A percentile compares a stretch with the other conserved stretches of the same genome.
Evolutionary conservation across 2,888 invertebrate species (phyloP).

Genomic region (Trichogramma dendrolimi): DNA sequence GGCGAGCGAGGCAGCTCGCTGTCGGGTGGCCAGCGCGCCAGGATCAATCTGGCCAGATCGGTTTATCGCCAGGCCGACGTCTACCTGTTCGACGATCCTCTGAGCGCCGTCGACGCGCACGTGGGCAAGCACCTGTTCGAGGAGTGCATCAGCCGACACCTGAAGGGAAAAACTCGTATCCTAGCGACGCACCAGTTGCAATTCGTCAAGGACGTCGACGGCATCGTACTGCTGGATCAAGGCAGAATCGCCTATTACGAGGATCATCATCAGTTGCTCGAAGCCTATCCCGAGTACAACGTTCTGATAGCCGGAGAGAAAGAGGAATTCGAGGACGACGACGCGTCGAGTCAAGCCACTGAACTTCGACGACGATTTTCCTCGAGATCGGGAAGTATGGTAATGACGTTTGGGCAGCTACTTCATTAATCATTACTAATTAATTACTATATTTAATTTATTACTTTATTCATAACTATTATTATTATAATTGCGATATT

Average conservation of each 20-base stretch:
- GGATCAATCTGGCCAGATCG: constrained; percentile 72
- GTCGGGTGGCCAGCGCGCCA: constrained; percentile 71
- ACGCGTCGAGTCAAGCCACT: not conserved
- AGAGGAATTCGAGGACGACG: constrained; percentile 28
- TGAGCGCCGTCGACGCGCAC: constrained; percentile 60
- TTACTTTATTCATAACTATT: too few species aligned
- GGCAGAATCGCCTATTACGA: constrained; percentile 40
- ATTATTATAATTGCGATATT: too few species aligned
- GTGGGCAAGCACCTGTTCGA: constrained; percentile 74
- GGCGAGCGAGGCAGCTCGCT: constrained; percentile 70
- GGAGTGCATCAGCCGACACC: constrained; percentile 64
- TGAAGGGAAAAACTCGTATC: constrained; percentile 67
- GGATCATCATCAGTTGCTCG: constrained; percentile 40
- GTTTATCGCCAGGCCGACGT: constrained; percentile 75
- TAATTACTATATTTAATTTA: too few species aligned
- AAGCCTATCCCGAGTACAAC: constrained; percentile 40
- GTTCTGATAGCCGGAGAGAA: constrained; percentile 39
- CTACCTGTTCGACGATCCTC: constrained; percentile 75
- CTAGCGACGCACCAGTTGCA: constrained; percentile 75
- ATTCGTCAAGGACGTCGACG: constrained; percentile 57
- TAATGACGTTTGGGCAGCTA: constrained; percentile 16
- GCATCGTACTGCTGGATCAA: constrained; percentile 37
- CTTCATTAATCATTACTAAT: not conserved
- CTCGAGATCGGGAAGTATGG: constrained; percentile 16
- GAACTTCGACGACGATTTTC: constrained; percentile 7